These are phyloP conservation scores for Leucoptera coffeella DNA, from an alignment of 2,888 invertebrate genomes.

Conservation along the genomic window DNA sequence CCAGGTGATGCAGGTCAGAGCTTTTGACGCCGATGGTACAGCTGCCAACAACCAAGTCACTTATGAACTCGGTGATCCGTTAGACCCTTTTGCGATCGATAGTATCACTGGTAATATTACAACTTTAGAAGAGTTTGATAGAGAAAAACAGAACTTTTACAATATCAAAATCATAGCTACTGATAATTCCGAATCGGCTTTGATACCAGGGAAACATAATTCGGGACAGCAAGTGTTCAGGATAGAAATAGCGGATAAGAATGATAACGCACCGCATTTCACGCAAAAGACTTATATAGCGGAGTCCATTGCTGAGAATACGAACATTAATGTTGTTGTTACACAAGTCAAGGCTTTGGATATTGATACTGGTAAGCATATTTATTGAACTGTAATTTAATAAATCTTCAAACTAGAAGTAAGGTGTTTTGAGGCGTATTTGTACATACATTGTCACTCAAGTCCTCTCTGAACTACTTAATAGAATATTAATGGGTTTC, in stretches of 20 bases:
- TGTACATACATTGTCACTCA: no score
- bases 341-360: slow-evolving; percentile 86
- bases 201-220: slow-evolving; percentile 62
- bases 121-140: slow-evolving; percentile 74
- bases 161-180: slow-evolving; percentile 86
- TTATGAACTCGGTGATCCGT: slow-evolving; percentile 65
- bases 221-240: slow-evolving; percentile 74
- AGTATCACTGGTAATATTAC: slow-evolving; percentile 82
- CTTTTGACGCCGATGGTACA: slow-evolving; percentile 83
- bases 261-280: slow-evolving; percentile 91
- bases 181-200: slow-evolving; percentile 83
- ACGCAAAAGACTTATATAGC: slow-evolving; percentile 68
- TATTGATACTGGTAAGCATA: slow-evolving; percentile 64
- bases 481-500: no score
- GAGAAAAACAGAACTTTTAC: slow-evolving; percentile 79
- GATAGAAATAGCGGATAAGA: slow-evolving; percentile 91
- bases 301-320: slow-evolving; percentile 73
- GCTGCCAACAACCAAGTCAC: slow-evolving; percentile 75
- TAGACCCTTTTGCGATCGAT: slow-evolving; percentile 78
- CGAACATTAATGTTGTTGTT: slow-evolving; percentile 75
- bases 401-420: no score
- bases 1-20: slow-evolving; percentile 80
- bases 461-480: no score
- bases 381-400: slow-evolving; percentile 1
- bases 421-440: no score